phyloP scores from a whole-genome alignment of 2,888 invertebrate genomes.

The Margaritifera margaritifera region DNA sequence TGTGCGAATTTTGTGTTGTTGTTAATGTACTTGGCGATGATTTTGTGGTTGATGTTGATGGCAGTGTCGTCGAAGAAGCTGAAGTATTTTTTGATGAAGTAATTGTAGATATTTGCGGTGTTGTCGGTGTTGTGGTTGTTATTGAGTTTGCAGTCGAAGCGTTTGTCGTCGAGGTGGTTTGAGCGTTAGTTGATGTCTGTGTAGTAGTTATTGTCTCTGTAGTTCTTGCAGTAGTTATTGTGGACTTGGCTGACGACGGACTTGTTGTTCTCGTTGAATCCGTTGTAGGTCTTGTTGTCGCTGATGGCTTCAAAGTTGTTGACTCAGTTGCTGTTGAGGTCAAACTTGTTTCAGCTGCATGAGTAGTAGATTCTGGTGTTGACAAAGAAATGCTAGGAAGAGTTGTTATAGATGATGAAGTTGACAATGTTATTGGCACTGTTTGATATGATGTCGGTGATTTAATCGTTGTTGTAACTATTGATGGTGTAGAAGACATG shows the following conservation, averaged over 20 bases:
- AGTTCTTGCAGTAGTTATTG: neutral
- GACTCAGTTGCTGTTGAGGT: neutral
- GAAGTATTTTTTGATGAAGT: neutral
- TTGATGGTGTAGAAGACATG: neutral
- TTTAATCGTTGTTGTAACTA: neutral
- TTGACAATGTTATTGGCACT: neutral
- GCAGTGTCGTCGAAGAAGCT: neutral
- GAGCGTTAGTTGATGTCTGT: neutral
- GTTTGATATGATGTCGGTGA: neutral
- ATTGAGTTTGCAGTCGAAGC: neutral
- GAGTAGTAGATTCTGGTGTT: neutral
- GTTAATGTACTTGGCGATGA: neutral
- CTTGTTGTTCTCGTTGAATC: neutral
- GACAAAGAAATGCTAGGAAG: neutral
- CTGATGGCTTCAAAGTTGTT: neutral
- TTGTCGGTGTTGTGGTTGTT: neutral
- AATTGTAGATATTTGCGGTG: constrained; percentile 1
- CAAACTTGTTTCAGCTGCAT: neutral
- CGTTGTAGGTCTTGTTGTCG: neutral
- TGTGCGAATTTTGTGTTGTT: neutral
- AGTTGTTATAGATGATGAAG: neutral
- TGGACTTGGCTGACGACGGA: neutral
- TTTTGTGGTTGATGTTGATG: neutral
- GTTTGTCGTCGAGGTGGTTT: neutral
- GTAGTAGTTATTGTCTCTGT: neutral